Percentiles rank a stretch among this genome's conserved stretches.
Conservation (phyloP, 2,888 invertebrate genomes). For the Zygaena filipendulae region DNA sequence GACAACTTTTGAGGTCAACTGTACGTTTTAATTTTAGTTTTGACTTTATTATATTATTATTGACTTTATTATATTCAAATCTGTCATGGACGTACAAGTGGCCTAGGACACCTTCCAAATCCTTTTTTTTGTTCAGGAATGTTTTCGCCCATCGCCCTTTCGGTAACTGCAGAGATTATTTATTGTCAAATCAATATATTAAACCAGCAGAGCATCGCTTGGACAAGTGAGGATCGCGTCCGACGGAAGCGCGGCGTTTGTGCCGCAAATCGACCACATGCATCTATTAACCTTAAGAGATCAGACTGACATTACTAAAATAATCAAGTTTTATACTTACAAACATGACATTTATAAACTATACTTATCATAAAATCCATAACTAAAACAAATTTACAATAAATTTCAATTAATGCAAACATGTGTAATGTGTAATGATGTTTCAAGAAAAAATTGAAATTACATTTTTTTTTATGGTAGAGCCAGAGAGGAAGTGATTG, state of each 20-base stretch:
- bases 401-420: conserved; percentile 38
- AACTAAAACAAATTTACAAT: conserved; percentile 61
- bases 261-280: conserved; percentile 29
- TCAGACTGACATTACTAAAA: conserved; percentile 62
- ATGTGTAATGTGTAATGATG: too few species aligned
- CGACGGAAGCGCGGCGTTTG: conserved; percentile 27
- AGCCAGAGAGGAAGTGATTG: conserved; percentile 22
- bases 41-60: too few species aligned
- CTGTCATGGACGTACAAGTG: too few species aligned
- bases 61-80: too few species aligned
- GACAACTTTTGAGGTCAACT: too few species aligned
- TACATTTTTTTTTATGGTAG: conserved; percentile 22
- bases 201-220: too few species aligned
- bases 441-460: conserved; percentile 26
- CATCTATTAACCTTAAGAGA: conserved; percentile 58
- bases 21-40: too few species aligned
- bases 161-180: too few species aligned
- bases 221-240: conserved; percentile 21
- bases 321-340: conserved; percentile 56
- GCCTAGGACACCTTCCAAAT: too few species aligned
- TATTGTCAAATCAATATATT: too few species aligned
- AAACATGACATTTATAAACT: conserved; percentile 59
- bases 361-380: conserved; percentile 57
- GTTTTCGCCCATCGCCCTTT: too few species aligned
- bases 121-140: too few species aligned